phyloP scores from a whole-genome alignment of 2,888 invertebrate species.

The Vanessa cardui region DNA sequence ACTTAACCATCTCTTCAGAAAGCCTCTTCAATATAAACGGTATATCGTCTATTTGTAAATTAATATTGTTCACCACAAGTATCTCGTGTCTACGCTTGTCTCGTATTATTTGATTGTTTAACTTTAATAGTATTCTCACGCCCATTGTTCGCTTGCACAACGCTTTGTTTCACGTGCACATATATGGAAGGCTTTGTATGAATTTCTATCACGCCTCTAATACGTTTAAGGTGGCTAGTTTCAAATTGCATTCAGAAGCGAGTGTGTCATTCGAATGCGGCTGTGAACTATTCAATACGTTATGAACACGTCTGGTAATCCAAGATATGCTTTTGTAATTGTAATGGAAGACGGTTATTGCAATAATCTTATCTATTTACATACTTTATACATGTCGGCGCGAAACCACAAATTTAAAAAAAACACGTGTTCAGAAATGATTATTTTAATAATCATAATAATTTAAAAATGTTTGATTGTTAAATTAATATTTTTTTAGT shows the following conservation, averaged over 20 bases:
- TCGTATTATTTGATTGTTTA: slow-evolving; percentile 24
- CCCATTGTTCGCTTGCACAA: slow-evolving; percentile 32
- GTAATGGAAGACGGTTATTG: neutral
- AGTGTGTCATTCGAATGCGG: slow-evolving; percentile 22
- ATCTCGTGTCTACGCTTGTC: slow-evolving; percentile 12
- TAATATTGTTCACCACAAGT: slow-evolving; percentile 1
- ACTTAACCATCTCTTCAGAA: neutral
- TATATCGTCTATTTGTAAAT: neutral
- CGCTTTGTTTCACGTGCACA: slow-evolving; percentile 22
- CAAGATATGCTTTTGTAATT: slow-evolving; percentile 11
- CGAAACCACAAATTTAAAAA: no score
- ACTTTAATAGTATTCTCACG: slow-evolving; percentile 25
- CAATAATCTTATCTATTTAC: neutral
- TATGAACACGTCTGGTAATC: slow-evolving; percentile 5
- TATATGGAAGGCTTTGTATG: slow-evolving; percentile 16
- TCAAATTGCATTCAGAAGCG: slow-evolving; percentile 25
- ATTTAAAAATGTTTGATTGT: no score
- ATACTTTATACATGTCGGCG: neutral
- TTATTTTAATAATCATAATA: no score
- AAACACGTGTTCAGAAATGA: no score
- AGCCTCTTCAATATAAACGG: neutral
- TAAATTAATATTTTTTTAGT: no score
- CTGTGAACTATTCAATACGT: slow-evolving; percentile 1
- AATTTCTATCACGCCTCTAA: slow-evolving; percentile 25
- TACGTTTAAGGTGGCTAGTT: slow-evolving; percentile 32